These are phyloP conservation scores for Trichacis sp. DNA, from an alignment of 2,888 invertebrate species.

Conservation along the genomic window DNA sequence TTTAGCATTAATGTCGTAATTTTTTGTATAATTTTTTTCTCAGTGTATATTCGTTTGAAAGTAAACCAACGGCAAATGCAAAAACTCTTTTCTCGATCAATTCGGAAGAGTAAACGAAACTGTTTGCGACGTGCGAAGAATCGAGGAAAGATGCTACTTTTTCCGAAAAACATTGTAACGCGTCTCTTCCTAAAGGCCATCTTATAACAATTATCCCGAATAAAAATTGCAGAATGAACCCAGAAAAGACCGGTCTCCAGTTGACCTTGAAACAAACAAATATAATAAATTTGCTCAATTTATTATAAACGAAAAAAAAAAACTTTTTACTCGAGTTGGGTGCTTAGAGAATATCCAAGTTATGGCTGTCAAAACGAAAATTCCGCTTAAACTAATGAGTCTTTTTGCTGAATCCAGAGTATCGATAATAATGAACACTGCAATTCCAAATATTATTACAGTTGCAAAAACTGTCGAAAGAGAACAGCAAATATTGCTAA, in stretches of 20 bases:
- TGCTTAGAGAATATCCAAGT: conserved; percentile 77
- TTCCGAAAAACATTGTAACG: conserved; percentile 78
- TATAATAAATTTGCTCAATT: conserved; percentile 7
- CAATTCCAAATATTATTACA: conserved; percentile 70
- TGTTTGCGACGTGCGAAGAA: conserved; percentile 83
- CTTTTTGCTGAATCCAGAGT: conserved; percentile 72
- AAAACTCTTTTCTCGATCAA: conserved; percentile 78
- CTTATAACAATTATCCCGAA: conserved; percentile 88
- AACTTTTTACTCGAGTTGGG: conserved; percentile 71
- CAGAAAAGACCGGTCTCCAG: conserved; percentile 74
- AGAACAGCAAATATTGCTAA: conserved; percentile 76
- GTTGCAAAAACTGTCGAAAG: conserved; percentile 55
- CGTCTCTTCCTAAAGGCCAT: conserved; percentile 82
- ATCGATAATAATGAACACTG: conserved; percentile 76
- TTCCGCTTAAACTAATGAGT: conserved; percentile 78
- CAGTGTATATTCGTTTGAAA: conserved; percentile 1
- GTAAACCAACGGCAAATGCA: conserved; percentile 83
- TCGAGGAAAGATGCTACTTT: conserved; percentile 83
- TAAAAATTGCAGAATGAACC: conserved; percentile 84
- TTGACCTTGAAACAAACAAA: not conserved
- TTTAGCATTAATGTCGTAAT: too few relatives aligned
- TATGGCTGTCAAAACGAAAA: conserved; percentile 74
- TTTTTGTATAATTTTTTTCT: too few relatives aligned
- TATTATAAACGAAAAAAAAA: too few relatives aligned
- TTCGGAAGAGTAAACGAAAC: conserved; percentile 84